Evolutionary conservation across 2,113 vertebrate genomes (phyloP).

Genomic region (Marcusenius ussheri): DNA sequence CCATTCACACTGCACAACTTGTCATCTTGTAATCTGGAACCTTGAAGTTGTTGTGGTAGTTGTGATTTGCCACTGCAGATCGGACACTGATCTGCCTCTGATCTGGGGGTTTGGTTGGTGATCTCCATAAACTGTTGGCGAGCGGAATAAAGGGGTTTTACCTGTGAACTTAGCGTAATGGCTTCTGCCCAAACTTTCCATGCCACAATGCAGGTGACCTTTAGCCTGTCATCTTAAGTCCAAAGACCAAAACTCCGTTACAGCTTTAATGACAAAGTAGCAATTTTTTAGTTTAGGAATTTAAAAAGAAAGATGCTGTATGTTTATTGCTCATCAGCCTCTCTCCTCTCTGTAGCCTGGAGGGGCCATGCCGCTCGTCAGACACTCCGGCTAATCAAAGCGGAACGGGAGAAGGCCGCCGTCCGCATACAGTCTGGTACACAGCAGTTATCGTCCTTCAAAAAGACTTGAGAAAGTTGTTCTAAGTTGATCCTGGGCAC

Average conservation of each 20-base stretch:
- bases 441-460: neutral
- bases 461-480: slow-evolving; percentile 25
- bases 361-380: neutral
- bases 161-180: neutral
- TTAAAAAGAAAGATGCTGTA: neutral
- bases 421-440: slow-evolving; percentile 72
- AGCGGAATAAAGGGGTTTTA: neutral
- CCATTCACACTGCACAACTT: neutral
- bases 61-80: too few relatives aligned
- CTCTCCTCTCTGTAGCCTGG: slow-evolving; percentile 8
- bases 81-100: neutral
- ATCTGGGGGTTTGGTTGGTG: neutral
- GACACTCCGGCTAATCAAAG: slow-evolving; percentile 56
- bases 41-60: too few relatives aligned
- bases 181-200: neutral
- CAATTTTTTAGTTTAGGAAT: neutral
- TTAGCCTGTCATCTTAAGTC: neutral
- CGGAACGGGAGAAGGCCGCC: slow-evolving; percentile 62
- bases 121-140: neutral
- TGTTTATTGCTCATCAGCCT: neutral
- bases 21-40: neutral
- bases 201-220: neutral
- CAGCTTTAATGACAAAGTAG: neutral
- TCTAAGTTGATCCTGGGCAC: slow-evolving; percentile 13
- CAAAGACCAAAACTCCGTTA: neutral